phyloP scores from a whole-genome alignment of 2,797 vertebrate genomes.

The Carcharodon carcharias region DNA sequence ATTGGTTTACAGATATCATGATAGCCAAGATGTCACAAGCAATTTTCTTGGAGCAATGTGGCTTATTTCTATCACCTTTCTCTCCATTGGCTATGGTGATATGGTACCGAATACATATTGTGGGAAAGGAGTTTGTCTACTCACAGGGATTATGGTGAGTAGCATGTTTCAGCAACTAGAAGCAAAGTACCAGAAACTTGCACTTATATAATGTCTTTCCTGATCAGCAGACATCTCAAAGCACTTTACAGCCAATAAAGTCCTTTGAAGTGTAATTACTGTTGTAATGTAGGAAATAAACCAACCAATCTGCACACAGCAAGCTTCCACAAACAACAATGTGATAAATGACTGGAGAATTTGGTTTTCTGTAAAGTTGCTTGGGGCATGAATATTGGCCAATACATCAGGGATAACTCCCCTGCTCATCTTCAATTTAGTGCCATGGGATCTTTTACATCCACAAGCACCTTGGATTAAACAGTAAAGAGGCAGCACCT shows the following conservation, averaged over 20 bases:
- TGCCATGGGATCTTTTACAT: neutral
- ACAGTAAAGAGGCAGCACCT: neutral
- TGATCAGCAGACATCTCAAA: neutral
- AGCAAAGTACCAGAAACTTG: neutral
- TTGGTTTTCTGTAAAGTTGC: no score
- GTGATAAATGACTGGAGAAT: neutral
- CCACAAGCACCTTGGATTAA: no score
- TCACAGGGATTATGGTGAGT: conserved; percentile 98
- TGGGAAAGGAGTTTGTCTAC: conserved; percentile 97
- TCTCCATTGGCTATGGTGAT: conserved; percentile 97
- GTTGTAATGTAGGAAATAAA: neutral
- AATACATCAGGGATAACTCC: no score
- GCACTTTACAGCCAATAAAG: neutral
- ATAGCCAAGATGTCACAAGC: conserved; percentile 94
- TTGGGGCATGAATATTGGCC: no score
- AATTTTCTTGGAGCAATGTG: conserved; percentile 99
- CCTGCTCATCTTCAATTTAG: no score
- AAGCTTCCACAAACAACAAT: neutral
- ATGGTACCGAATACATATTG: conserved; percentile 99
- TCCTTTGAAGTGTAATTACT: neutral
- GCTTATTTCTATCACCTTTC: conserved; percentile 99
- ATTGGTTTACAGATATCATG: conserved; percentile 79
- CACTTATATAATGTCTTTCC: neutral
- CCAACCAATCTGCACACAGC: neutral
- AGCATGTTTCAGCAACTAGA: conserved; percentile 30